phyloP scores from a whole-genome alignment of 2,113 vertebrate genomes.

The Seriola aureovittata region DNA sequence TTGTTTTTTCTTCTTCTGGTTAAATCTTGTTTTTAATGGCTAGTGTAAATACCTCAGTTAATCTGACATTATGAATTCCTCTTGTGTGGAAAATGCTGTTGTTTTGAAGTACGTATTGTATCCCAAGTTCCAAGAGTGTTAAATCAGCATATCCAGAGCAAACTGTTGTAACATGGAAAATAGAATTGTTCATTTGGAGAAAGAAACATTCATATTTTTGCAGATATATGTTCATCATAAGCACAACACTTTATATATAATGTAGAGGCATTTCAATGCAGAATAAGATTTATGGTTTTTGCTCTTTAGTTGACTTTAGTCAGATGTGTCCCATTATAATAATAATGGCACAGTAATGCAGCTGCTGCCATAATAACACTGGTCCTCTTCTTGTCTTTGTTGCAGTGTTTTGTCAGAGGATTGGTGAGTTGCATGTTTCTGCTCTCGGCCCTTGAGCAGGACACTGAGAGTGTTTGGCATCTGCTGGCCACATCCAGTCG shows the following conservation, averaged over 20 bases:
- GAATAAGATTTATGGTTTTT: background rate
- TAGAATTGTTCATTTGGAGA: background rate
- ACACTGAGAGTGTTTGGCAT: slow-evolving; percentile 81
- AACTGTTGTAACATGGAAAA: background rate
- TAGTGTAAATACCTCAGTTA: background rate
- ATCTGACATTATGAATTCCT: background rate
- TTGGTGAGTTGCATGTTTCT: slow-evolving; percentile 61
- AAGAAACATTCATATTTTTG: background rate
- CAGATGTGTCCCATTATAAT: slow-evolving; percentile 13
- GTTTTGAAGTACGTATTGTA: background rate
- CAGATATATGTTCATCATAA: background rate
- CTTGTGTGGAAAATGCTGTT: background rate
- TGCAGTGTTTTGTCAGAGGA: slow-evolving; percentile 25
- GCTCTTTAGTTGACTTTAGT: background rate
- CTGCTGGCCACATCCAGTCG: slow-evolving; percentile 77
- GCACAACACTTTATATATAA: background rate
- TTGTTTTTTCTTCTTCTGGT: background rate
- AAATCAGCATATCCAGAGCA: background rate
- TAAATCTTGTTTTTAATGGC: background rate
- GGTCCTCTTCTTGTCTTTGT: slow-evolving; percentile 35
- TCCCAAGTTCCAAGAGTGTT: background rate
- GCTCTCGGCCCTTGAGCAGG: slow-evolving; percentile 48
- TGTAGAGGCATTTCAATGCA: background rate
- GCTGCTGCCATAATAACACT: slow-evolving; percentile 23
- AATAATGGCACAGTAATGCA: slow-evolving; percentile 16